Conservation (phyloP, 2,113 vertebrate genomes). For the Bungarus multicinctus region DNA sequence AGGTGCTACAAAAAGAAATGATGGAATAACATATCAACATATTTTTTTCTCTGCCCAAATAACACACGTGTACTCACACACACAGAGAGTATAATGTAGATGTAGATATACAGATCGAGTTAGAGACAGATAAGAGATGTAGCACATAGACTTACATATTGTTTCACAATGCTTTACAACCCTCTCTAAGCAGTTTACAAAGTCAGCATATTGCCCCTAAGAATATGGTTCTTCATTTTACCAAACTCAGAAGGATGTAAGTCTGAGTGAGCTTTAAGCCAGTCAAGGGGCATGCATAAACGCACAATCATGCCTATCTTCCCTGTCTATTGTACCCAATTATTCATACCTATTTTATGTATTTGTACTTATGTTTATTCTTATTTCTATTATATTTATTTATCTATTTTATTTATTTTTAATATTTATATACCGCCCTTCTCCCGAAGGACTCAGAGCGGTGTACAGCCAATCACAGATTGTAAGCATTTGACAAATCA, state of each 20-base stretch:
- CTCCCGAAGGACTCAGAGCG: no score
- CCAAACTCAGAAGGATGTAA: neutral
- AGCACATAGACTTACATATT: neutral
- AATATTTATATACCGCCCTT: no score
- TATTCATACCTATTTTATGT: no score
- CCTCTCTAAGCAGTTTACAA: neutral
- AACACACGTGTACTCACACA: neutral
- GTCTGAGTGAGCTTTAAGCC: neutral
- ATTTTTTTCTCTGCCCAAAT: neutral
- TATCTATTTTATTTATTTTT: no score
- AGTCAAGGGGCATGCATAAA: neutral
- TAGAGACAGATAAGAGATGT: neutral
- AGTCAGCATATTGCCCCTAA: neutral
- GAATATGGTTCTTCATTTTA: neutral
- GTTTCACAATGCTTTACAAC: neutral
- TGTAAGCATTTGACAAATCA: no score
- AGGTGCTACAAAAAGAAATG: neutral
- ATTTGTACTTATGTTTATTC: no score
- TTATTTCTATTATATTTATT: no score
- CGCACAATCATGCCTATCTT: no score
- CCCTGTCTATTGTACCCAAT: no score
- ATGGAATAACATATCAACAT: neutral
- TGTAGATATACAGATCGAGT: no score
- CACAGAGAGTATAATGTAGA: no score
- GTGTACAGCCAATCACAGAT: no score